phyloP scores from a whole-genome alignment of 1,140 invertebrate species.

The Mycetomoellerius zeteki region DNA sequence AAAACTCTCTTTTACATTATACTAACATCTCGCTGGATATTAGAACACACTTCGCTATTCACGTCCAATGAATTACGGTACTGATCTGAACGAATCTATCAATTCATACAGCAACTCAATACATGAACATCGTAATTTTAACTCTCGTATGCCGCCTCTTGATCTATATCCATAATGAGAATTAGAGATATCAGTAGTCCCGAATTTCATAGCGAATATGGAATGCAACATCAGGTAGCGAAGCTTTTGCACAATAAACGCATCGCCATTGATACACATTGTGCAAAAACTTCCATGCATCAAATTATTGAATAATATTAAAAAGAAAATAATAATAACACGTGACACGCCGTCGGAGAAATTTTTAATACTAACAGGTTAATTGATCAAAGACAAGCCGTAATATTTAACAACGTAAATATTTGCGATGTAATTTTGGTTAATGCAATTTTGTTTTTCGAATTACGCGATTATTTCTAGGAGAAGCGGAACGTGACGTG shows the following conservation, averaged over 20 bases:
- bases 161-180: background rate
- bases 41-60: background rate
- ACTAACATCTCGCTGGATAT: conserved; percentile 11
- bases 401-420: background rate
- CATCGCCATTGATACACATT: background rate
- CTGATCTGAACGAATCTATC: conserved; percentile 11
- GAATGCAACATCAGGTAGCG: background rate
- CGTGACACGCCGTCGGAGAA: too few species aligned
- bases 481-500: background rate
- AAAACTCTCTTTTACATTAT: background rate
- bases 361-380: background rate
- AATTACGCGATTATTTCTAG: background rate
- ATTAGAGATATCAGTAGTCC: conserved; percentile 4
- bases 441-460: background rate
- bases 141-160: background rate
- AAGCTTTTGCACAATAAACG: background rate
- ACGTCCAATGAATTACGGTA: background rate
- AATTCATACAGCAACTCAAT: conserved; percentile 21
- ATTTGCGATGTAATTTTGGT: background rate
- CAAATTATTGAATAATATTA: conserved; percentile 16
- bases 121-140: conserved; percentile 16
- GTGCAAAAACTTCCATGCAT: background rate
- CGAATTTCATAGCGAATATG: conserved; percentile 14
- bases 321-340: background rate
- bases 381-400: conserved; percentile 13